phyloP scores from a whole-genome alignment of 2,113 vertebrate genomes.

The Mustela lutreola region DNA sequence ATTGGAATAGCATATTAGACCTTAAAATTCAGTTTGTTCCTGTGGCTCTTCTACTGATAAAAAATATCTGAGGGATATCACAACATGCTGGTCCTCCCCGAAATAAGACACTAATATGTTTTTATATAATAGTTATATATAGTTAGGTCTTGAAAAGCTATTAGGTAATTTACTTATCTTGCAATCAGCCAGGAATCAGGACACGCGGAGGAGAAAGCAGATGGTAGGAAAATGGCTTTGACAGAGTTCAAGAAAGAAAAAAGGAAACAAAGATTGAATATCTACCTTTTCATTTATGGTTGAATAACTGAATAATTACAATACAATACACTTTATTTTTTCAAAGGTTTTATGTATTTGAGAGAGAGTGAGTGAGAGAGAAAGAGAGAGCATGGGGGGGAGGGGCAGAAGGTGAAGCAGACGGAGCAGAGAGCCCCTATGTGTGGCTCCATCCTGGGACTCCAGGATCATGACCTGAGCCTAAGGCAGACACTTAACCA shows the following conservation, averaged over 20 bases:
- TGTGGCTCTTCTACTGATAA: conserved; percentile 8
- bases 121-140: conserved; percentile 48
- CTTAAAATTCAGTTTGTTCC: conserved; percentile 32
- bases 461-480: too few species aligned
- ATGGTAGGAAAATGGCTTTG: background rate
- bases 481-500: too few species aligned
- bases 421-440: too few species aligned
- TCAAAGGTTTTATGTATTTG: too few species aligned
- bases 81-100: background rate
- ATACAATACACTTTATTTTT: background rate
- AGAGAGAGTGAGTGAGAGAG: too few species aligned
- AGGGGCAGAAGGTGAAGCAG: too few species aligned
- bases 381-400: too few species aligned
- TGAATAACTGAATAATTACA: background rate
- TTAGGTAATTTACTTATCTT: conserved; percentile 18
- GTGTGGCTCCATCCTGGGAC: too few species aligned
- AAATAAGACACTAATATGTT: conserved; percentile 13
- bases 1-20: conserved; percentile 45
- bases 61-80: background rate
- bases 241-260: background rate
- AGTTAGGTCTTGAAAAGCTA: background rate
- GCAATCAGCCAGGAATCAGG: background rate
- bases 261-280: background rate
- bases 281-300: background rate
- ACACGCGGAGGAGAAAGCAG: background rate